Evolutionary conservation across 2,888 invertebrate genomes (phyloP), one percentile per base, ranked within the genome.

Genomic region (Diachrysia chrysitis): DNA sequence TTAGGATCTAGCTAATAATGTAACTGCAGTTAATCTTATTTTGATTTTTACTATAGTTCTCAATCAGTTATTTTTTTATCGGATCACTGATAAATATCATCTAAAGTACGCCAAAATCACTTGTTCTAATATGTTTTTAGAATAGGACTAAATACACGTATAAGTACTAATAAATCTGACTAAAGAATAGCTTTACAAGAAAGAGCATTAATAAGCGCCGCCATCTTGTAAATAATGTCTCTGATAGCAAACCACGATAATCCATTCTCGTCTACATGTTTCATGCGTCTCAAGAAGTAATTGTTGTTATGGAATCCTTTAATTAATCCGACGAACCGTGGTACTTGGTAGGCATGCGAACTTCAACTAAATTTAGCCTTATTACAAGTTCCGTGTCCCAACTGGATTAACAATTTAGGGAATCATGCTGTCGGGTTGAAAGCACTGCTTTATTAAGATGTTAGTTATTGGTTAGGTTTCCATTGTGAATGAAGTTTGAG

Each of bases 221-320:
- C 42, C 42, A 42, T 42, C 42, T 42, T 42, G 42, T 5, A n/a
- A 42, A 42, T 42, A 42, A 42, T n/a, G 42, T 16, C n/a, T 16
- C 42, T 42, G 42, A 0, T n/a, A n/a, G 1, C 19, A 65, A 58
- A 54, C 58, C 58, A n/a, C 21, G 51, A 25, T 66, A 59, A 71
- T 64, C 63, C 53, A 23, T 37, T 70, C 21, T 37, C 42, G 6
- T 42, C 46, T 29, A 16, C 46, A 56, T 62, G 61, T 61, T 58
- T 63, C 64, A 65, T 58, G 56, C 58, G 54, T 58, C 51, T 32
- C 63, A 55, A 71, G 56, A 64, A 81, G 59, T 83, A 82, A 83
- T 83, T 81, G 78, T 81, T 83, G 84, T 83, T 82, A 81, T 76
- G 75, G 75, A 82, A 82, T 79, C 81, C 82, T 81, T 76, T 81